These are phyloP conservation scores for Andrena cerasifolii DNA, from an alignment of 1,140 invertebrate genomes.

Conservation along the genomic window DNA sequence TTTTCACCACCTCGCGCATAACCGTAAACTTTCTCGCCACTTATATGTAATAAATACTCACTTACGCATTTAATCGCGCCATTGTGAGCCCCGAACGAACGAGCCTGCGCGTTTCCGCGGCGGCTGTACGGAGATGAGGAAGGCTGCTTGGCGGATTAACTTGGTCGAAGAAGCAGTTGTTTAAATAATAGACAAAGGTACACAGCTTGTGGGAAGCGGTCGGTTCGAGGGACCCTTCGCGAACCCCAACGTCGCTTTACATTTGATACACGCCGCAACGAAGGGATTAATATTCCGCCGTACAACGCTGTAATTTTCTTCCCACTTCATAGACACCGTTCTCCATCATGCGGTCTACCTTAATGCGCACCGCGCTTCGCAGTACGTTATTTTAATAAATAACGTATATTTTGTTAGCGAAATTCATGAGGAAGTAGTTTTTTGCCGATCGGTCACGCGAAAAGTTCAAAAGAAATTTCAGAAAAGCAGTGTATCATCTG, in stretches of 20 bases:
- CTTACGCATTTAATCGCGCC: conserved; percentile 11
- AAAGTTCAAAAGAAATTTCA: no score
- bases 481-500: no score
- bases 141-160: not conserved
- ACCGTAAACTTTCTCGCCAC: conserved; percentile 49
- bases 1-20: conserved; percentile 48
- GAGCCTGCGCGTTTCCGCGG: not conserved
- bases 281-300: not conserved
- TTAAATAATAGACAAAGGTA: no score
- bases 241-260: not conserved
- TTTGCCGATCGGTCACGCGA: no score
- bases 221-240: not conserved
- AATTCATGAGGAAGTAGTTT: no score
- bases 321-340: not conserved
- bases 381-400: not conserved
- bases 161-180: no score
- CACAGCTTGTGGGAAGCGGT: no score
- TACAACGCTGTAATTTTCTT: conserved; percentile 8
- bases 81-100: not conserved
- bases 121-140: not conserved
- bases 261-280: not conserved
- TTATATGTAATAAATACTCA: conserved; percentile 26
- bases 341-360: not conserved
- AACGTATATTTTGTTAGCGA: no score
- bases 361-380: not conserved